Conservation (phyloP, 2,888 invertebrate species). For the Neoscelio sp. region DNA sequence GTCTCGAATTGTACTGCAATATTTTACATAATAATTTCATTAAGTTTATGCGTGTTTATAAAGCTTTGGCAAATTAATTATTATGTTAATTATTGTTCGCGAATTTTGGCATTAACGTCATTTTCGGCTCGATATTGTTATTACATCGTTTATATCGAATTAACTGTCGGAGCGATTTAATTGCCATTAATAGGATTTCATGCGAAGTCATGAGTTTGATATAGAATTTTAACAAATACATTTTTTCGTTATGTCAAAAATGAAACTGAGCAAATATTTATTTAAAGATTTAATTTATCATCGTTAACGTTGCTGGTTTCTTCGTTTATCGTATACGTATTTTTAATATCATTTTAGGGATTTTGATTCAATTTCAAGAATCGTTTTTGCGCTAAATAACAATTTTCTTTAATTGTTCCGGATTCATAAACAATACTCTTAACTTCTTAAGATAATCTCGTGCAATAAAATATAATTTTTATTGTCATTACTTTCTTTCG, state of each 20-base stretch:
- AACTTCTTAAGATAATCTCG: conserved; percentile 45
- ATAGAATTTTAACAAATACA: conserved; percentile 25
- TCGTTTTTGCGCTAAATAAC: conserved; percentile 26
- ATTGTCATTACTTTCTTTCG: conserved; percentile 45
- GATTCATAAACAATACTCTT: conserved; percentile 41
- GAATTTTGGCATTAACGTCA: too few relatives aligned
- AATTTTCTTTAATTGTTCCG: conserved; percentile 33
- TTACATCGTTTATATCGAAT: conserved; percentile 36
- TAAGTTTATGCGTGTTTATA: conserved; percentile 20
- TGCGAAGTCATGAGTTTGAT: too few relatives aligned
- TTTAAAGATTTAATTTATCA: too few relatives aligned
- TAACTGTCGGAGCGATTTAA: too few relatives aligned
- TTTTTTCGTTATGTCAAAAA: too few relatives aligned
- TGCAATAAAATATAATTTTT: conserved; percentile 42
- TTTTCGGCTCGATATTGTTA: conserved; percentile 13
- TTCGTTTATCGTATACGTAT: too few relatives aligned
- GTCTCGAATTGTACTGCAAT: conserved; percentile 56
- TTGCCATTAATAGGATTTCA: too few relatives aligned
- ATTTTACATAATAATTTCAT: conserved; percentile 60
- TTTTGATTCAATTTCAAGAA: conserved; percentile 27
- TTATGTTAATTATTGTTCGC: conserved; percentile 13
- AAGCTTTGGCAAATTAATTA: conserved; percentile 24
- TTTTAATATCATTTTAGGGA: too few relatives aligned
- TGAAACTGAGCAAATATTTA: too few relatives aligned
- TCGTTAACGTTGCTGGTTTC: too few relatives aligned